Percentiles rank a stretch among this genome's conserved stretches.
These are phyloP conservation scores for Drosophila teissieri DNA, from an alignment of 1,140 invertebrate genomes.

Conservation along the genomic window DNA sequence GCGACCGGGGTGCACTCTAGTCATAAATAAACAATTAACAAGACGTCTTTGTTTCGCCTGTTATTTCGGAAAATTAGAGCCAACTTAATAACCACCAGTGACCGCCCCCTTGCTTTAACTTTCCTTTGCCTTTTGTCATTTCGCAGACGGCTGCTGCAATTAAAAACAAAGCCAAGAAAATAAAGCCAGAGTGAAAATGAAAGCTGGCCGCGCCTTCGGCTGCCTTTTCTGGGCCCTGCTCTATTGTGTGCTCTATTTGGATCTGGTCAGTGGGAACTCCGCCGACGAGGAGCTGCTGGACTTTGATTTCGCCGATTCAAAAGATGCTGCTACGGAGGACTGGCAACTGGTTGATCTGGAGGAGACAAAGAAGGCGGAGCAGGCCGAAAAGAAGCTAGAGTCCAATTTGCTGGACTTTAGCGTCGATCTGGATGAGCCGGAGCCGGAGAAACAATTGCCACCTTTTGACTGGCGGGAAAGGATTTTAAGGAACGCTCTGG, in stretches of 20 bases:
- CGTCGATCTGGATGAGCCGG: constrained; percentile 68
- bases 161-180: constrained; percentile 30
- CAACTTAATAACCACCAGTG: constrained; percentile 65
- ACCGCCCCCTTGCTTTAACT: constrained; percentile 63
- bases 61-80: constrained; percentile 47
- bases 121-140: constrained; percentile 52
- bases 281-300: constrained; percentile 69
- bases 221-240: constrained; percentile 76
- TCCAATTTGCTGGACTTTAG: constrained; percentile 74
- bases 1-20: neutral
- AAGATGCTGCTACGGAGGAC: constrained; percentile 47
- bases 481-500: constrained; percentile 78
- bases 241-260: constrained; percentile 74
- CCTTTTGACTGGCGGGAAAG: constrained; percentile 84
- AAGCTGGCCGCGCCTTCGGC: constrained; percentile 59
- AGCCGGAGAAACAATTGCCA: constrained; percentile 60
- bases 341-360: constrained; percentile 61
- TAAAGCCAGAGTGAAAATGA: constrained; percentile 66
- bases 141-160: constrained; percentile 27
- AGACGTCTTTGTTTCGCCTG: constrained; percentile 36
- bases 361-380: constrained; percentile 30
- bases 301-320: constrained; percentile 70
- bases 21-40: constrained; percentile 56
- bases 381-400: constrained; percentile 59
- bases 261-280: constrained; percentile 52